A percentile compares a stretch with the other conserved stretches of the same genome.
These are phyloP conservation scores for Telmatochromis sp. DNA, from an alignment of 2,113 vertebrate species.

Conservation along the genomic window DNA sequence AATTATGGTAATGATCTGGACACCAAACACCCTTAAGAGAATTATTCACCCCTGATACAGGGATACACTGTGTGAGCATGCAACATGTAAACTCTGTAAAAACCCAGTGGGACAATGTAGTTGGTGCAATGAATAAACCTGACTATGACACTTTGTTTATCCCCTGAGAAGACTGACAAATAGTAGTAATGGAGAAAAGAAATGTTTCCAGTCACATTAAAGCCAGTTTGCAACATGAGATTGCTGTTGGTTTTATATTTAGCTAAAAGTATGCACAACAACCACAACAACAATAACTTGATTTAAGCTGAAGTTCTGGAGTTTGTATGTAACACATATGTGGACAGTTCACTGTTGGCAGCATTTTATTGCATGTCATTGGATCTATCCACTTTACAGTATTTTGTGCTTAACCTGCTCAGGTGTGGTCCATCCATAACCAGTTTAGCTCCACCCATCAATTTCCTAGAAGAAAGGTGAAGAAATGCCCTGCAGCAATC, in stretches of 20 bases:
- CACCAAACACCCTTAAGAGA: slow-evolving; percentile 39
- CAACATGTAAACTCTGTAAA: not conserved
- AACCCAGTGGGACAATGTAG: not conserved
- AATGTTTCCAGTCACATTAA: not conserved
- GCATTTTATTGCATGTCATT: not conserved
- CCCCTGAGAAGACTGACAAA: not conserved
- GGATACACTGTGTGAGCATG: not conserved
- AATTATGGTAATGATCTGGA: slow-evolving; percentile 66
- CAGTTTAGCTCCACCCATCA: not conserved
- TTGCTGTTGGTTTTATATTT: not conserved
- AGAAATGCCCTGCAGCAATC: not conserved
- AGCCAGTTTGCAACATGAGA: not conserved
- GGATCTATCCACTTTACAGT: not conserved
- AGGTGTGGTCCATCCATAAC: not conserved
- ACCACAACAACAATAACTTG: not conserved
- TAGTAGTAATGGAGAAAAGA: not conserved
- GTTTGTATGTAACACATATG: not conserved
- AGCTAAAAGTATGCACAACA: not conserved
- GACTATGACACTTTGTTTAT: not conserved
- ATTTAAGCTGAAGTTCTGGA: not conserved
- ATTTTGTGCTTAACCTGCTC: not conserved
- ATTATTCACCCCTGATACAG: slow-evolving; percentile 27
- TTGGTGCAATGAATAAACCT: not conserved
- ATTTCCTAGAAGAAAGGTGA: not conserved
- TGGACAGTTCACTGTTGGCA: not conserved